phyloP scores from a whole-genome alignment of 92 coral and sea anemone species.

The Desmophyllum pertusum region DNA sequence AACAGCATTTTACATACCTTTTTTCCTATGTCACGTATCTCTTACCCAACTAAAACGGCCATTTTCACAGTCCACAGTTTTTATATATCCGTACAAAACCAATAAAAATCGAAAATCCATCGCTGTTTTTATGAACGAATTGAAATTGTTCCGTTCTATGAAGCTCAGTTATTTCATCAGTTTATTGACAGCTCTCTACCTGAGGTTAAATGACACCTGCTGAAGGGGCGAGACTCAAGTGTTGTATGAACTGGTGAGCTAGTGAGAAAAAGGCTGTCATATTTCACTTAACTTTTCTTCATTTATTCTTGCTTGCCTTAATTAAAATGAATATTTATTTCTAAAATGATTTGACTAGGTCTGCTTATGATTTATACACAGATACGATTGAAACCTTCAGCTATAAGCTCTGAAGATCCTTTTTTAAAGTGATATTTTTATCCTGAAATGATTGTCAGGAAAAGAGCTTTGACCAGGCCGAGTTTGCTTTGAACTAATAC shows the following conservation, averaged over 20 bases:
- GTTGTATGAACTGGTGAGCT: constrained; percentile 16
- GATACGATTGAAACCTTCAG: background rate
- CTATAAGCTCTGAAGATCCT: background rate
- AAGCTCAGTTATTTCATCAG: background rate
- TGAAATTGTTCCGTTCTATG: background rate
- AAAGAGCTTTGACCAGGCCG: too few relatives aligned
- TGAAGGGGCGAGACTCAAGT: constrained; percentile 12
- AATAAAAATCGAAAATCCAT: background rate
- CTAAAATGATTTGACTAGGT: background rate
- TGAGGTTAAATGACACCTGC: constrained; percentile 35
- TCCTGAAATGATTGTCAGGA: too few relatives aligned
- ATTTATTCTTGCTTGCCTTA: background rate
- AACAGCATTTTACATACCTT: background rate
- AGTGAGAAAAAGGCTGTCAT: background rate
- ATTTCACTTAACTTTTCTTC: background rate
- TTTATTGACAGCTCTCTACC: constrained; percentile 1
- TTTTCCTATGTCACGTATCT: background rate
- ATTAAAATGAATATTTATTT: too few relatives aligned
- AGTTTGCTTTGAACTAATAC: background rate
- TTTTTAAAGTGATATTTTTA: too few relatives aligned
- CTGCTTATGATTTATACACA: background rate
- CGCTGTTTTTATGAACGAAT: background rate
- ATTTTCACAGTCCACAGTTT: background rate
- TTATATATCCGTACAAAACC: background rate
- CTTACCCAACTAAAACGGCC: background rate